A percentile compares a stretch with the other conserved stretches of the same genome.
Conservation (phyloP, 2,888 invertebrate species). For the Eledona agricola region DNA sequence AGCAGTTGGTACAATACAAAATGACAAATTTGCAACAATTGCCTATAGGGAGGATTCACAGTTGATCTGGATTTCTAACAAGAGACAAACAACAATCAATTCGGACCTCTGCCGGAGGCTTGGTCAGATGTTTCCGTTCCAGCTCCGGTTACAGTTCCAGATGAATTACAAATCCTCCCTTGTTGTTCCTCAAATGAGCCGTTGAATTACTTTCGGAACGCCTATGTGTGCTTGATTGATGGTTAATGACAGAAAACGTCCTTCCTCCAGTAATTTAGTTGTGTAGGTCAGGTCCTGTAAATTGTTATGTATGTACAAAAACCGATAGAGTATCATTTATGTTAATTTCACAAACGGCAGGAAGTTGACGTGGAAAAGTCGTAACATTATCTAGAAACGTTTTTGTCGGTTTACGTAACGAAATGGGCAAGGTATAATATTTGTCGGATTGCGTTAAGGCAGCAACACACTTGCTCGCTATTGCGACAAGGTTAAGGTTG, state of each 20-base stretch:
- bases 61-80: too few relatives aligned
- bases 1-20: too few relatives aligned
- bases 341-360: slow-evolving; percentile 22
- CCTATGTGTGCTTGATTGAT: too few relatives aligned
- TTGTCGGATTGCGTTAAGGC: slow-evolving; percentile 6
- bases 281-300: slow-evolving; percentile 20
- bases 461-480: slow-evolving; percentile 8
- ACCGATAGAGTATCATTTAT: slow-evolving; percentile 4
- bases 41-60: too few relatives aligned
- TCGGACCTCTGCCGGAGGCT: too few relatives aligned
- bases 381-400: slow-evolving; percentile 15
- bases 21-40: too few relatives aligned
- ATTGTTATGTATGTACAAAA: slow-evolving; percentile 3
- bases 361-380: slow-evolving; percentile 9
- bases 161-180: too few relatives aligned
- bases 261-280: slow-evolving; percentile 12
- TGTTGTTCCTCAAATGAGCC: too few relatives aligned
- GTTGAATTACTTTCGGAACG: too few relatives aligned
- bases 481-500: slow-evolving; percentile 18
- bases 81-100: too few relatives aligned
- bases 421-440: slow-evolving; percentile 18
- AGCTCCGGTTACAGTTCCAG: too few relatives aligned
- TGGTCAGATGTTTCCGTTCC: too few relatives aligned
- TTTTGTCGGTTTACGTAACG: slow-evolving; percentile 20
- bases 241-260: slow-evolving; percentile 15